phyloP scores from a whole-genome alignment of 1,140 invertebrate species.

The Ooceraea biroi region DNA sequence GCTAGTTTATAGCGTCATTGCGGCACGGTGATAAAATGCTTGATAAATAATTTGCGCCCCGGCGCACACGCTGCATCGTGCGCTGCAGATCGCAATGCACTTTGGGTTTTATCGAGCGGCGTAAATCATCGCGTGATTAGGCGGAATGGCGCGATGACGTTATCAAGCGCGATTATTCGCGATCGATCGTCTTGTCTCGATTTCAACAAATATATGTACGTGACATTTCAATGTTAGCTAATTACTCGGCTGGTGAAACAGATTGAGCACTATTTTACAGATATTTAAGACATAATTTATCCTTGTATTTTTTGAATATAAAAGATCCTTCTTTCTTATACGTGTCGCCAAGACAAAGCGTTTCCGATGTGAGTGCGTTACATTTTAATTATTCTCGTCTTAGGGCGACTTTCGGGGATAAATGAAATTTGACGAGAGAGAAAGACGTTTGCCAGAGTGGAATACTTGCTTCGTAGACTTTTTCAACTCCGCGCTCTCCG shows the following conservation, averaged over 20 bases:
- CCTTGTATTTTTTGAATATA: slow-evolving; percentile 3
- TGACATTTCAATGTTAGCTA: too few species aligned
- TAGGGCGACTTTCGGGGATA: slow-evolving; percentile 51
- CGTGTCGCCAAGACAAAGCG: slow-evolving; percentile 42
- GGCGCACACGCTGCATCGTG: background rate
- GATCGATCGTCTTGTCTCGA: slow-evolving; percentile 3
- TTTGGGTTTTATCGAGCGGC: slow-evolving; percentile 11
- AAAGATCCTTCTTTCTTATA: slow-evolving; percentile 13
- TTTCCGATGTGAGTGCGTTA: slow-evolving; percentile 48
- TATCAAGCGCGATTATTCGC: background rate
- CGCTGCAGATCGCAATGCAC: background rate
- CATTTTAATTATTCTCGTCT: slow-evolving; percentile 53
- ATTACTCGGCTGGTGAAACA: too few species aligned
- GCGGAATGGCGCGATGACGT: background rate
- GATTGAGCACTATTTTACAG: background rate
- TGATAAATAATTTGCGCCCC: slow-evolving; percentile 51
- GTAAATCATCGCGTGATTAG: slow-evolving; percentile 48
- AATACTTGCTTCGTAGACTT: slow-evolving; percentile 15
- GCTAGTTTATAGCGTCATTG: slow-evolving; percentile 58
- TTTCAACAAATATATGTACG: background rate
- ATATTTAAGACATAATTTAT: slow-evolving; percentile 25
- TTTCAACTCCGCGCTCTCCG: slow-evolving; percentile 9
- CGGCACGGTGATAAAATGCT: slow-evolving; percentile 36
- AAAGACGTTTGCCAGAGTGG: background rate
- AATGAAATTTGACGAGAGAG: slow-evolving; percentile 51